A percentile compares a stretch with the other conserved stretches of the same genome.
These are phyloP conservation scores for Piezodorus guildinii DNA, from an alignment of 1,140 invertebrate species.

Conservation along the genomic window DNA sequence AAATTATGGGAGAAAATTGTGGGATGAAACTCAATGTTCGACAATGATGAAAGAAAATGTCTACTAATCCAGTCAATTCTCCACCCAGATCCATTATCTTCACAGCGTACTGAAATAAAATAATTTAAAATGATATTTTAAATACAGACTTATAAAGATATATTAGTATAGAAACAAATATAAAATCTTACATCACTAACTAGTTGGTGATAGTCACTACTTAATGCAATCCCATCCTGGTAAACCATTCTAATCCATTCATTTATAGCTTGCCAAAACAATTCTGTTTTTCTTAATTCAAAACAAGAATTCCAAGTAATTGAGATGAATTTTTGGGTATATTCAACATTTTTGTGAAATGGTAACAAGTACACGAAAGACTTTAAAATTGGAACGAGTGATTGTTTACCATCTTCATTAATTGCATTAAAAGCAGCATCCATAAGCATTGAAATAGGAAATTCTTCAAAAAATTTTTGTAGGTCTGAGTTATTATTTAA, in stretches of 20 bases:
- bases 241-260: constrained; percentile 27
- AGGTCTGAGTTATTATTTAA: background rate
- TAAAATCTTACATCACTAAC: too few species aligned
- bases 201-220: background rate
- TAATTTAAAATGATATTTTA: constrained; percentile 19
- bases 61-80: constrained; percentile 26
- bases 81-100: constrained; percentile 28
- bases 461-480: background rate
- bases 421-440: constrained; percentile 25
- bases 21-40: constrained; percentile 5
- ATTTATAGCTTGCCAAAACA: constrained; percentile 30
- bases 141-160: constrained; percentile 1
- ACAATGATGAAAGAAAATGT: constrained; percentile 26
- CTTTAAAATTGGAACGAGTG: constrained; percentile 24
- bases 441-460: constrained; percentile 16
- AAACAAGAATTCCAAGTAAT: constrained; percentile 22
- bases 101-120: constrained; percentile 28
- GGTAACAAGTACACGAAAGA: constrained; percentile 20
- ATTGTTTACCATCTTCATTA: constrained; percentile 26
- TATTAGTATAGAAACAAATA: background rate
- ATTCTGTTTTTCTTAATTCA: constrained; percentile 30
- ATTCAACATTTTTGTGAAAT: constrained; percentile 3
- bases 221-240: constrained; percentile 18
- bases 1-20: constrained; percentile 10
- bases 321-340: constrained; percentile 3